Conservation (phyloP, 2,797 vertebrate species). For the Thunnus albacares region DNA sequence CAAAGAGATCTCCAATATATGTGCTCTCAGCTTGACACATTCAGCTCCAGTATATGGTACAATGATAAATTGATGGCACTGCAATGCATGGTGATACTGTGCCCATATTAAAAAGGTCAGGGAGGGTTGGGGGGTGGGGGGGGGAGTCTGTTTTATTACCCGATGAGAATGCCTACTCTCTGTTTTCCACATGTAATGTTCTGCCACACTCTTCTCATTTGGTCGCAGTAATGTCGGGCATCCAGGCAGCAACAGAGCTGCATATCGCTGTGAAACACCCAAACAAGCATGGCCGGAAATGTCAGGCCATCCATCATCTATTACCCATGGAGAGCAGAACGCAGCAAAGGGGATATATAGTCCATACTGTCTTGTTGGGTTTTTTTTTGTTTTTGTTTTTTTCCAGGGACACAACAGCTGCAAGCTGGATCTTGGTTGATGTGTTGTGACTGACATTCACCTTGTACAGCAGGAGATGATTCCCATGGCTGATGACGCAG, state of each 20-base stretch:
- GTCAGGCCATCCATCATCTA: conserved; percentile 78
- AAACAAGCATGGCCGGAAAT: conserved; percentile 70
- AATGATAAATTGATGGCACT: conserved; percentile 46
- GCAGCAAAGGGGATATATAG: conserved; percentile 34
- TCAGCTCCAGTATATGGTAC: conserved; percentile 4
- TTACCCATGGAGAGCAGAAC: conserved; percentile 53
- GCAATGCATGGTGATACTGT: conserved; percentile 29
- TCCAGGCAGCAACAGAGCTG: conserved; percentile 37
- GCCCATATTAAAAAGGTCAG: conserved; percentile 66
- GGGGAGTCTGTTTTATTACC: conserved; percentile 26
- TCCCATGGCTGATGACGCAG: conserved; percentile 26
- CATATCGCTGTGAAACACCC: conserved; percentile 54
- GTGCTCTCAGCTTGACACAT: background rate
- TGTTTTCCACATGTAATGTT: conserved; percentile 56
- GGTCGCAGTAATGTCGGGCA: conserved; percentile 30
- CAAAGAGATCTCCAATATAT: background rate
- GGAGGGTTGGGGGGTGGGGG: background rate
- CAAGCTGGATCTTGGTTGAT: conserved; percentile 10
- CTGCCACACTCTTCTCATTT: conserved; percentile 58
- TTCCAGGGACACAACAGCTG: conserved; percentile 28
- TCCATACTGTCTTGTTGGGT: background rate
- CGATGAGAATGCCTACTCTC: conserved; percentile 32
- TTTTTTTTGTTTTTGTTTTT: background rate
- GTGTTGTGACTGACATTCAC: conserved; percentile 26
- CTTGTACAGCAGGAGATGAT: conserved; percentile 20